Base-by-base conservation (phyloP, 1,140 invertebrate species). In the Heterodera schachtii region DNA sequence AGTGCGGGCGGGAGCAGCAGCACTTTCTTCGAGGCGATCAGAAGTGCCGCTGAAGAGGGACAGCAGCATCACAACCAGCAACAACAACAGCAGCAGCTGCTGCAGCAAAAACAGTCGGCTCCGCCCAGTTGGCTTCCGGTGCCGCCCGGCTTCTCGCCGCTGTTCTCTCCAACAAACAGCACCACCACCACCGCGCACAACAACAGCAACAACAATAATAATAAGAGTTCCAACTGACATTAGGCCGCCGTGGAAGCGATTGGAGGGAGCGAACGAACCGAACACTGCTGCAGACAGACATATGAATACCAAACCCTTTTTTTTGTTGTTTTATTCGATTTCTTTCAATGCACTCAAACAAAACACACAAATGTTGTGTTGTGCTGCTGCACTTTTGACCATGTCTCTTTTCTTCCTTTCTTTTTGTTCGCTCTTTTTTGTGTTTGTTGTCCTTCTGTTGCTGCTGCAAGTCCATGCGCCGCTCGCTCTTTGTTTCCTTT, bases 71-170 rank as follows among this genome's bases (percentile, higher is more conserved):
- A 31, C n/a, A n/a, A n/a, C 31, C 31, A 31, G 31, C 19, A 78
- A 4, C 64, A 78, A 11, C 11, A 78, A 21, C 64, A n/a, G 31
- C 31, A 31, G 31, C 16, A 69, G 46, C 13, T 16, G 1, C 46
- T 66, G 44, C 19, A 78, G 13, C 64, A 78, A 11, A 3, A 78
- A 21, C 64, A n/a, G 31, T 41, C 41, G 43, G 11, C 44, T n/a
- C 19, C 52, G n/a, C 66, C 52, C n/a, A 69, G 47, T 69, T 78
- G 77, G 77, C 49, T 78, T 8, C 64, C 77, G 21, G 77, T 78
- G 21, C 77, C 77, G 47, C 77, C 77, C 11, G 77, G 77, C n/a
- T 78, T 78, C 66, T 78, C 77, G 19, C 77, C 77, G 19, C 60
- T 64, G 57, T 64, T 64, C 11, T 64, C 52, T 52, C 8, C 52